Evolutionary conservation across 2,888 invertebrate species (phyloP).

Genomic region (Dusona sp.): DNA sequence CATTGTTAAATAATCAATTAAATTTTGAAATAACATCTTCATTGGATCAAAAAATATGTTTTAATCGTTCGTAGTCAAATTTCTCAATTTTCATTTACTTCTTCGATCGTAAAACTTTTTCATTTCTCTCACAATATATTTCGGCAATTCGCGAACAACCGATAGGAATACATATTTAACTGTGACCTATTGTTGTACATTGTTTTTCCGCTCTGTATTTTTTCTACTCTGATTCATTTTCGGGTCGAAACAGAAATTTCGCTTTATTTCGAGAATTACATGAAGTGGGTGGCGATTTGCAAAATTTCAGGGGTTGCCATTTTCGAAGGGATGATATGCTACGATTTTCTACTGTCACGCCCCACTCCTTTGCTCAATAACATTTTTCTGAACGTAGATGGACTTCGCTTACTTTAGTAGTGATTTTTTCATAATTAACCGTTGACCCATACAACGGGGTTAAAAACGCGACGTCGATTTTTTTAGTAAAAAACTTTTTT

Average conservation of each 20-base stretch:
- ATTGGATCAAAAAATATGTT: neutral
- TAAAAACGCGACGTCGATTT: too few species aligned
- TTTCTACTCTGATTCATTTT: neutral
- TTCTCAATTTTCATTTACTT: neutral
- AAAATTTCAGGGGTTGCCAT: slow-evolving; percentile 8
- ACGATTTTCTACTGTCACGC: slow-evolving; percentile 8
- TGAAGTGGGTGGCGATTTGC: neutral
- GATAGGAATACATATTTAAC: neutral
- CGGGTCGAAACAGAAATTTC: neutral
- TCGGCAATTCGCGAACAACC: neutral
- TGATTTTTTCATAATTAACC: slow-evolving; percentile 4
- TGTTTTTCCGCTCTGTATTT: neutral
- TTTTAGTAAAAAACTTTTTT: too few species aligned
- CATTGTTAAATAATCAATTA: neutral
- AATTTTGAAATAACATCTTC: neutral
- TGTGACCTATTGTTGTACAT: neutral
- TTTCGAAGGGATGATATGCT: neutral
- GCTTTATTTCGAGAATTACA: neutral
- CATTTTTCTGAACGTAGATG: neutral
- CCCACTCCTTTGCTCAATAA: slow-evolving; percentile 9
- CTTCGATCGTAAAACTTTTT: neutral
- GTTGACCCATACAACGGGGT: too few species aligned
- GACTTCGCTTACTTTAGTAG: neutral
- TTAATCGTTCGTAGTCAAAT: neutral
- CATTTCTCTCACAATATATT: neutral